phyloP scores from a whole-genome alignment of 2,888 invertebrate species.

The Arctia plantaginis region DNA sequence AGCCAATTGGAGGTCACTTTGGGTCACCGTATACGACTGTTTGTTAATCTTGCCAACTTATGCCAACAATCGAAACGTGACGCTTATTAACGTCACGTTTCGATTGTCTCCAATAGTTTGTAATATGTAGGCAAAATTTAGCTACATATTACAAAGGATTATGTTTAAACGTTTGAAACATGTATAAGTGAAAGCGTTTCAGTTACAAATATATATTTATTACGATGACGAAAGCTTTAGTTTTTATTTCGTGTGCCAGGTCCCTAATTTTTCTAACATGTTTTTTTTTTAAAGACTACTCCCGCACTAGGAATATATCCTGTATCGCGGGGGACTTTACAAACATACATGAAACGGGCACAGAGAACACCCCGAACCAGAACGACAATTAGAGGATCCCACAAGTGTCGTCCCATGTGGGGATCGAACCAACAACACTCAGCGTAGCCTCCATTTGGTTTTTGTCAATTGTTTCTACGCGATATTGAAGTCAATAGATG shows the following conservation, averaged over 20 bases:
- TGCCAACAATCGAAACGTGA: no score
- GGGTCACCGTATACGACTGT: constrained; percentile 50
- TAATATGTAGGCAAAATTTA: constrained; percentile 36
- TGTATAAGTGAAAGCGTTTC: neutral
- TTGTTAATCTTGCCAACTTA: constrained; percentile 56
- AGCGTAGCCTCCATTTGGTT: no score
- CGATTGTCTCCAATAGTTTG: constrained; percentile 32
- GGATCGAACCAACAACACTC: no score
- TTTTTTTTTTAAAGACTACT: no score
- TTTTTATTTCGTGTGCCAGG: neutral
- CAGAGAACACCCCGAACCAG: no score
- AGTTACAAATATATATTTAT: neutral
- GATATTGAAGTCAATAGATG: neutral
- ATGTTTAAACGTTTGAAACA: neutral
- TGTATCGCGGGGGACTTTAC: no score
- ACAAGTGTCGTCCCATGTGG: no score
- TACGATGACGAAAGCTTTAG: neutral
- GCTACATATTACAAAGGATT: constrained; percentile 18
- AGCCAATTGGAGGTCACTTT: constrained; percentile 56
- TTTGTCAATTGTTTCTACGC: neutral
- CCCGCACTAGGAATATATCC: no score
- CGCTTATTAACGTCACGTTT: constrained; percentile 29
- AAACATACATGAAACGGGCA: no score
- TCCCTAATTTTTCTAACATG: neutral
- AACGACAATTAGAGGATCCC: no score